These are phyloP conservation scores for Zaprionus obscuricornis DNA, from an alignment of 2,888 invertebrate genomes.

Conservation along the genomic window DNA sequence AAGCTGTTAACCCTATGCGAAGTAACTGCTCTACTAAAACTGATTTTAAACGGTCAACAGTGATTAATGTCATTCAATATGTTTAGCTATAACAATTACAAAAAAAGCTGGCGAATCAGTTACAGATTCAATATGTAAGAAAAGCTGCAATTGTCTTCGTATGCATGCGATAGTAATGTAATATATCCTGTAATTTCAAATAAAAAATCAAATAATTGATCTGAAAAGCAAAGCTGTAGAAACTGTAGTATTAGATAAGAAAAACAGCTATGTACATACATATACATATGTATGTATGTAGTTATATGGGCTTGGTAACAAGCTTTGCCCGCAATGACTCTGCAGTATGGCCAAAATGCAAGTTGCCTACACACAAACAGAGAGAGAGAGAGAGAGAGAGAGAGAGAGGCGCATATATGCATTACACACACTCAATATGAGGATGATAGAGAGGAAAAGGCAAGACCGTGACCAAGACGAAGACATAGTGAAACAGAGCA, in stretches of 20 bases:
- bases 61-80: slow-evolving; percentile 32
- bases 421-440: slow-evolving; percentile 20
- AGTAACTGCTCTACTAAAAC: slow-evolving; percentile 18
- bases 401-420: not conserved
- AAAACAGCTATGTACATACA: not conserved
- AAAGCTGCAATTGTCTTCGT: too few species aligned
- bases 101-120: too few species aligned
- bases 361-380: slow-evolving; percentile 26
- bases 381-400: slow-evolving; percentile 10
- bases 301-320: slow-evolving; percentile 24
- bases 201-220: too few species aligned
- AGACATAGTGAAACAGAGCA: too few species aligned
- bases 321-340: slow-evolving; percentile 30
- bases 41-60: slow-evolving; percentile 3
- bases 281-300: not conserved
- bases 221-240: too few species aligned
- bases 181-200: too few species aligned
- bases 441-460: slow-evolving; percentile 5
- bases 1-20: too few species aligned
- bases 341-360: slow-evolving; percentile 51
- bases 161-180: too few species aligned
- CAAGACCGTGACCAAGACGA: not conserved
- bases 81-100: slow-evolving; percentile 19
- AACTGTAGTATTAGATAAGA: too few species aligned
- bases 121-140: too few species aligned